These are phyloP conservation scores for Poeciliopsis occidentalis DNA, from an alignment of 2,113 vertebrate genomes.

Conservation along the genomic window DNA sequence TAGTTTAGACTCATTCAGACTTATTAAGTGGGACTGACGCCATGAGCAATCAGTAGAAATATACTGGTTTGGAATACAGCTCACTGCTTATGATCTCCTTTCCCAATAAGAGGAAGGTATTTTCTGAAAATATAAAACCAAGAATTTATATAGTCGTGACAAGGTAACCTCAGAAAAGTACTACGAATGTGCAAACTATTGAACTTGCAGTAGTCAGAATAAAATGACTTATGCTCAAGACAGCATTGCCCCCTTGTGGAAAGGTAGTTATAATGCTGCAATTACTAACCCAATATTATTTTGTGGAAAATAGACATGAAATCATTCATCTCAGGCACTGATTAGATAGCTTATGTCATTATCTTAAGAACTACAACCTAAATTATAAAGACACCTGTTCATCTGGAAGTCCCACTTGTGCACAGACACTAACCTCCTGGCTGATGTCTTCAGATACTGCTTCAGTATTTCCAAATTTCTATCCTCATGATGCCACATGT, in stretches of 20 bases:
- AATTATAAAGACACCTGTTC: too few species aligned
- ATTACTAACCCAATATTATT: background rate
- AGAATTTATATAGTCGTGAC: background rate
- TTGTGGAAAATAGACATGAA: background rate
- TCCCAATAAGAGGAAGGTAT: background rate
- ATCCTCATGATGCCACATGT: too few species aligned
- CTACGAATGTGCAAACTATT: background rate
- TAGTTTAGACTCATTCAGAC: background rate
- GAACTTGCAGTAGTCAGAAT: background rate
- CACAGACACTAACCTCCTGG: too few species aligned
- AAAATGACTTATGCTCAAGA: conserved; percentile 1
- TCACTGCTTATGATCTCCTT: background rate
- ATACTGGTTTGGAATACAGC: conserved; percentile 26
- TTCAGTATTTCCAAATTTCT: too few species aligned
- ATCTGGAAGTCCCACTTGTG: too few species aligned
- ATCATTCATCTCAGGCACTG: background rate
- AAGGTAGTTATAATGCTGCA: conserved; percentile 5
- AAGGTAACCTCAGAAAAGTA: background rate
- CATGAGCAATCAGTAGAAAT: conserved; percentile 3
- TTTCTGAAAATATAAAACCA: background rate
- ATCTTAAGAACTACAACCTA: background rate
- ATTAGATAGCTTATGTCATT: background rate
- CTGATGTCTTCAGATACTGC: too few species aligned
- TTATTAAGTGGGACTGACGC: conserved; percentile 4
- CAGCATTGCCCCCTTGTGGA: conserved; percentile 74